phyloP scores from a whole-genome alignment of 2,888 invertebrate species.

The Drosophila pseudotalamancana region DNA sequence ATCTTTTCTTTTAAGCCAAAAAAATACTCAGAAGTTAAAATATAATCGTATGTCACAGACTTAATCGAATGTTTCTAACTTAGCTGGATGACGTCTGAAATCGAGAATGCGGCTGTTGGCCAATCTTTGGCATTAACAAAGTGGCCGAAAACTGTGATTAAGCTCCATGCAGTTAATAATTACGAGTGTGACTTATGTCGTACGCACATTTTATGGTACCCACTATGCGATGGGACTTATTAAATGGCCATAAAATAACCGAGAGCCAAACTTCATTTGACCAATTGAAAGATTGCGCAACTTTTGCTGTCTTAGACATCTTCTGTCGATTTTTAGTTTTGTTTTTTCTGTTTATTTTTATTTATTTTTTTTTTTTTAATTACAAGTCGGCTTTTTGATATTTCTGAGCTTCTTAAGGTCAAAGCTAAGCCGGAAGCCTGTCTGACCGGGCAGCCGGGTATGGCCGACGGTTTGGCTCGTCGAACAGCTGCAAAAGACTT shows the following conservation, averaged over 20 bases:
- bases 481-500: constrained; percentile 57
- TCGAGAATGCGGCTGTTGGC: constrained; percentile 31
- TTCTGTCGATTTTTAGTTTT: constrained; percentile 58
- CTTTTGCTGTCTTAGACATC: constrained; percentile 50
- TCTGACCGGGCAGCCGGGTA: constrained; percentile 1
- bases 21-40: no score
- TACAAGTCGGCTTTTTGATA: constrained; percentile 62
- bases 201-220: constrained; percentile 39
- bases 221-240: constrained; percentile 41
- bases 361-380: constrained; percentile 57
- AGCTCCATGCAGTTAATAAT: constrained; percentile 8
- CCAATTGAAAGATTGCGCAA: constrained; percentile 50
- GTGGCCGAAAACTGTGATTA: constrained; percentile 22
- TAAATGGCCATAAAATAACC: constrained; percentile 51
- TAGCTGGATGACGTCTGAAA: constrained; percentile 4
- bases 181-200: constrained; percentile 1
- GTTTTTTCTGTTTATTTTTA: no score
- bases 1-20: not conserved
- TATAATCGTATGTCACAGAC: not conserved
- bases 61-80: no score
- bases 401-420: constrained; percentile 67
- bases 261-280: constrained; percentile 37
- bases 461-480: constrained; percentile 2
- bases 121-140: constrained; percentile 17
- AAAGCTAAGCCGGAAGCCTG: constrained; percentile 73